phyloP scores from a whole-genome alignment of 2,113 vertebrate genomes.

The Rhynchopsitta pachyrhyncha region DNA sequence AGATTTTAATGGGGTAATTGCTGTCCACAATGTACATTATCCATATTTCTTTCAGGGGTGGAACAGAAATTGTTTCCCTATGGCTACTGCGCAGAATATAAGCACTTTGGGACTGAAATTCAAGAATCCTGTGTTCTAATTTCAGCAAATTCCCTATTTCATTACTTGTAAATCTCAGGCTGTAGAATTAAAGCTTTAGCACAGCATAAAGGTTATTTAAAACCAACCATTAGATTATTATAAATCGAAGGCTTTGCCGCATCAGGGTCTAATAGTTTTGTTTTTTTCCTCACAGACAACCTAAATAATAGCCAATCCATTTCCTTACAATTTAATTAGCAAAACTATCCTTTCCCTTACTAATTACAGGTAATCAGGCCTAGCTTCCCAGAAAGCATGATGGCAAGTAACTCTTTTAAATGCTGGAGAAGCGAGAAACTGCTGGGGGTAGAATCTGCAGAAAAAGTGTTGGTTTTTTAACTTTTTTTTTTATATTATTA shows the following conservation, averaged over 20 bases:
- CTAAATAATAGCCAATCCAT: not conserved
- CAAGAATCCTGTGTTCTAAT: not conserved
- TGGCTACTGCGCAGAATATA: not conserved
- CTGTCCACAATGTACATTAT: not conserved
- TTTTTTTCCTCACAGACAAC: not conserved
- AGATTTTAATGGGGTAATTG: not conserved
- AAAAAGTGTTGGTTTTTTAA: not conserved
- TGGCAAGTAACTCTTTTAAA: not conserved
- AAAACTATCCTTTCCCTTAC: not conserved
- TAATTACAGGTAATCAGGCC: constrained; percentile 13
- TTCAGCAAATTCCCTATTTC: not conserved
- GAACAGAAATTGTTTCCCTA: not conserved
- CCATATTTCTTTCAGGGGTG: not conserved
- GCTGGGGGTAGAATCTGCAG: not conserved
- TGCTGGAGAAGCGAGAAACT: not conserved
- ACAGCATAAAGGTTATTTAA: not conserved
- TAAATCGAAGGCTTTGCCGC: not conserved
- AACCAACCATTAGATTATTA: not conserved
- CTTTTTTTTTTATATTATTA: not conserved
- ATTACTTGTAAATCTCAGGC: not conserved
- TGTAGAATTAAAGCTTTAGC: not conserved
- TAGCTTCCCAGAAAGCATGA: not conserved
- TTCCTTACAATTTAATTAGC: not conserved
- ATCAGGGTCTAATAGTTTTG: not conserved
- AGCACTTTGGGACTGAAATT: not conserved